Base-by-base conservation (phyloP, 2,888 invertebrate genomes). In the Schizotus pectinicornis region DNA sequence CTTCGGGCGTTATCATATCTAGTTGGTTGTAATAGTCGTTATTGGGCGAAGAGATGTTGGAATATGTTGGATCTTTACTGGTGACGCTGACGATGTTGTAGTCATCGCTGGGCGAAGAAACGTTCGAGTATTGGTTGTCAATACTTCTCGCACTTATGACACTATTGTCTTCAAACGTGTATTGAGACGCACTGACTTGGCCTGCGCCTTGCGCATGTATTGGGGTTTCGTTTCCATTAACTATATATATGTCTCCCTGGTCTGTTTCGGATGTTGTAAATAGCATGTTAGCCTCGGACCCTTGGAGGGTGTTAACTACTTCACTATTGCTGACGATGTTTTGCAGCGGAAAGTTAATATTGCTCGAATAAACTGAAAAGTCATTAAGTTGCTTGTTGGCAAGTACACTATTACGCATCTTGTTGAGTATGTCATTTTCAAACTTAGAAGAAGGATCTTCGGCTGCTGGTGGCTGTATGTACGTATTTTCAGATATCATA, bases 121-220 rank as follows among this genome's bases (percentile, higher is more conserved):
- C 61, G 43, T 63, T 64, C 58, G 67, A 67, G 56, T 62, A 56
- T 56, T 53, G 59, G 52, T 56, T 61, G 53, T 62, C 57, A 50
- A 51, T 63, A 65, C 57, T 62, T 60, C 58, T 66, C 57, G 67
- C 62, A 68, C 67, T 69, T 64, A 67, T 54, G 64, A 62, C 69
- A 69, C 64, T 67, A 57, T 51, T 46, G 45, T 57, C 57, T 47
- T 57, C 57, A 32, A 52, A 7, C 45, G 52, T 51, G 39, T 47
- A 52, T 41, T 41, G 8, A 33, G 39, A 35, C 35, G 56, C 48
- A 56, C 56, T 56, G 49, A 56, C 7, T 42, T 55, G 48, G 42
- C 52, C 47, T 53, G 52, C 53, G 48, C 49, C 48, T 53, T 58
- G 53, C 48, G 43, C 48, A 38, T 41, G 49, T 13, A 39, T 52